phyloP scores from a whole-genome alignment of 2,113 vertebrate species.

The Miniopterus natalensis region DNA sequence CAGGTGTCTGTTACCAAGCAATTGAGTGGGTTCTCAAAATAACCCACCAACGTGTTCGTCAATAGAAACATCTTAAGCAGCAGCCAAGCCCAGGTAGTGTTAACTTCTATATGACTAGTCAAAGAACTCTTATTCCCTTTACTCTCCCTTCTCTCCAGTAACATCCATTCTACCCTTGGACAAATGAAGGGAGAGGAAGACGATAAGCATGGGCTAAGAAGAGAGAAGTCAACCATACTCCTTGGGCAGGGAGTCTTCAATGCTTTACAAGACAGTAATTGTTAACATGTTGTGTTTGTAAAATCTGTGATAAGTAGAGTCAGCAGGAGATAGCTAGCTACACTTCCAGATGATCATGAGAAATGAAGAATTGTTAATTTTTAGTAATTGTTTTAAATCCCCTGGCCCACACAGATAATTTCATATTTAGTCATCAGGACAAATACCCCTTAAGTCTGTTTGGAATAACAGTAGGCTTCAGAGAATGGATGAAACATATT shows the following conservation, averaged over 20 bases:
- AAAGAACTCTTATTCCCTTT: background rate
- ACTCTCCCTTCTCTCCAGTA: background rate
- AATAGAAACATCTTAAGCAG: background rate
- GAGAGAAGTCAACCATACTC: background rate
- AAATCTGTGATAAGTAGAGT: background rate
- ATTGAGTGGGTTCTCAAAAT: background rate
- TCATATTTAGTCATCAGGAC: background rate
- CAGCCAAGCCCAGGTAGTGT: background rate
- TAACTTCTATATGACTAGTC: background rate
- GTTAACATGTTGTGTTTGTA: background rate
- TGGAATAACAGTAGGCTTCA: slow-evolving; percentile 55
- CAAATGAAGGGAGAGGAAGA: background rate
- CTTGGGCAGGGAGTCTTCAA: background rate
- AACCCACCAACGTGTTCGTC: background rate
- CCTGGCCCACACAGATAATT: background rate
- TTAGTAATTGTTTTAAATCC: background rate
- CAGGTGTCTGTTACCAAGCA: background rate
- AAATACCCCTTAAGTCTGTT: background rate
- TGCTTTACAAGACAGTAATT: background rate
- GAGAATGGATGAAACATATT: slow-evolving; percentile 19
- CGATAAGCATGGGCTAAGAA: background rate
- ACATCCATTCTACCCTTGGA: no score
- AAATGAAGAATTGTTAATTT: background rate
- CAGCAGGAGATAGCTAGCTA: background rate
- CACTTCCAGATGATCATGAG: background rate